Conservation (phyloP, 2,888 invertebrate species). For the Drosophila bunnanda region DNA sequence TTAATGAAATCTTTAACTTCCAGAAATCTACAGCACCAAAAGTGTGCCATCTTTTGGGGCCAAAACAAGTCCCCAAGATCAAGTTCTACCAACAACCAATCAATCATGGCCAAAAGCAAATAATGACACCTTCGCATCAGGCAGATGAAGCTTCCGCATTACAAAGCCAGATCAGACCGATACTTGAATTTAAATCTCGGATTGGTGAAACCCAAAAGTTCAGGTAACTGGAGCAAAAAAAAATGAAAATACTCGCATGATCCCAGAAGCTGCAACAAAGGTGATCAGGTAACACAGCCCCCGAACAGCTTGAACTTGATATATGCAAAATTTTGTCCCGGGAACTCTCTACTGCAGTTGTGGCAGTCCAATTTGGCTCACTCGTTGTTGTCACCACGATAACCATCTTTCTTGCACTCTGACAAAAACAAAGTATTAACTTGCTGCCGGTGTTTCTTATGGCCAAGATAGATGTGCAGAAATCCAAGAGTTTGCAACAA, state of each 20-base stretch:
- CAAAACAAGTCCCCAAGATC: neutral
- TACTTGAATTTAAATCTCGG: constrained; percentile 28
- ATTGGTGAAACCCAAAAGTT: constrained; percentile 49
- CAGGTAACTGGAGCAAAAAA: constrained; percentile 66
- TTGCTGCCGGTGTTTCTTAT: constrained; percentile 22
- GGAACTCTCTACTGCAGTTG: constrained; percentile 4
- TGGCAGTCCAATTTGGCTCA: constrained; percentile 64
- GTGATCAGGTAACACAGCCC: constrained; percentile 57
- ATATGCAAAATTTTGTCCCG: constrained; percentile 68
- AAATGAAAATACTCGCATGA: constrained; percentile 68
- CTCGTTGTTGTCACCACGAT: constrained; percentile 70
- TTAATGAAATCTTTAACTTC: no score
- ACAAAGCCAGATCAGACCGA: constrained; percentile 36
- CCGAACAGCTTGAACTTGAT: constrained; percentile 71
- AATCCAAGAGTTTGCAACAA: constrained; percentile 55
- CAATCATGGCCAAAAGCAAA: constrained; percentile 59
- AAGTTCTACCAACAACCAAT: constrained; percentile 34
- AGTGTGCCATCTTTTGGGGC: no score
- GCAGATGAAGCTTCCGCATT: constrained; percentile 65
- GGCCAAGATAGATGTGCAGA: constrained; percentile 44
- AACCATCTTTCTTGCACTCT: constrained; percentile 58
- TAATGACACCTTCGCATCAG: constrained; percentile 59
- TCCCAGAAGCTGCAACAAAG: constrained; percentile 42
- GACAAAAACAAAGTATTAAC: constrained; percentile 62
- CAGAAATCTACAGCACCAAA: no score